Base-by-base conservation (phyloP, 2,888 invertebrate genomes). In the Hydroisotoma schaefferi region DNA sequence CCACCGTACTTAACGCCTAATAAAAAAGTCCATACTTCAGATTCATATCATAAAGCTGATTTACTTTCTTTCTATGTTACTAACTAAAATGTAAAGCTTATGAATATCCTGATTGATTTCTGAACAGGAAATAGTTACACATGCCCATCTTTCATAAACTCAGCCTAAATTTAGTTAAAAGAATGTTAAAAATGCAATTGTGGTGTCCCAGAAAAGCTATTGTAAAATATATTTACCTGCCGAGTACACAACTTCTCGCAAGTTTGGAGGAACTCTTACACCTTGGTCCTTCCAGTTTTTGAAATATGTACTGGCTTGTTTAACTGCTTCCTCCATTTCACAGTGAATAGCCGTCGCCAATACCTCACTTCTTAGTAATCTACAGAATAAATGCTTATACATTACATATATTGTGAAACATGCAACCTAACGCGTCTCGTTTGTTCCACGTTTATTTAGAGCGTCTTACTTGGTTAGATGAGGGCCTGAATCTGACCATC, bases 271-370 rank as follows among this genome's bases (percentile, higher is more conserved):
- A 52, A 91, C 83, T 3, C 84, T 80, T 63, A 82, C 80, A 59
- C 84, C 84, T 33, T 81, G 81, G 2, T 80, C 75, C 80, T 84
- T 83, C 90, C 90, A 91, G 3, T 81, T 81, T 57, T 85, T 81
- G 75, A 90, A 92, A 33, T 85, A 78, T 29, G 79, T 76, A 67
- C 83, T 83, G 0, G 90, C 89, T 70, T 85, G 84, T 44, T 82
- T 81, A 0, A 89, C 85, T 0, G 87, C 85, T 12, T 82, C 80
- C 15, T 84, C 82, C 64, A 88, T 82, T 69, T 86, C 86, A 76
- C 87, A 83, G 60, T 85, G 81, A 38, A 89, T 84, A 0, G 89
- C 89, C 0, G 87, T 84, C 1, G 84, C 83, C 8, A 90, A 76
- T 1, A 91, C 81, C 2, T 86, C 83, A 2, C 85, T 84, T 59